Base-by-base conservation (phyloP, 2,888 invertebrate species). In the Habrosyne pyritoides region DNA sequence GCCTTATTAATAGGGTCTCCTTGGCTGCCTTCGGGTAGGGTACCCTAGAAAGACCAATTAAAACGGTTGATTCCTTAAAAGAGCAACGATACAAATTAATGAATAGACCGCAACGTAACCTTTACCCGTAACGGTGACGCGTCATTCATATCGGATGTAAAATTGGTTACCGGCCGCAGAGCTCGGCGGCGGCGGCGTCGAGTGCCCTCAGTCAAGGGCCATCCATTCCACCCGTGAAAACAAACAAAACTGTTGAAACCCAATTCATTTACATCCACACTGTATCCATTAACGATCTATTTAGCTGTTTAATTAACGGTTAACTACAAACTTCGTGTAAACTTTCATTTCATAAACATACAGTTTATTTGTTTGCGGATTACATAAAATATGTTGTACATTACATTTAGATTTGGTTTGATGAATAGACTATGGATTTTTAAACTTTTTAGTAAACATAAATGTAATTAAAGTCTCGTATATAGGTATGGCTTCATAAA, bases 191-290 rank as follows among this genome's bases (percentile, higher is more conserved):
- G 50, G 26, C 49, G 24, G 24, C 53, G 61, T 56, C 53, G 60
- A 64, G 65, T 55, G 60, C 71, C 58, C 62, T 63, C 67, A 69
- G 66, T 67, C 67, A 64, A 74, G 74, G 52, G 65, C 67, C 66
- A 71, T 69, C 42, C 68, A 59, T 58, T 53, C 65, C 62, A 59
- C 55, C 57, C 64, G 67, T 71, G 68, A 66, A 73, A 75, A 78
- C 76, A 80, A 81, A 81, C 77, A 77, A 64, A 67, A 75, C 71
- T 72, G 70, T 70, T 69, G 70, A 73, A 76, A 77, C 69, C 73
- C 77, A 77, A 78, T 81, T 79, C 77, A 83, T 83, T 83, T 77
- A 75, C 77, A 77, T 74, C 69, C 70, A 64, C 74, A 71, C 74
- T 77, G 72, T 69, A 74, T 75, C 66, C 73, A 67, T 71, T 77